phyloP scores from a whole-genome alignment of 2,888 invertebrate species.

The Drosophila maculinotata region DNA sequence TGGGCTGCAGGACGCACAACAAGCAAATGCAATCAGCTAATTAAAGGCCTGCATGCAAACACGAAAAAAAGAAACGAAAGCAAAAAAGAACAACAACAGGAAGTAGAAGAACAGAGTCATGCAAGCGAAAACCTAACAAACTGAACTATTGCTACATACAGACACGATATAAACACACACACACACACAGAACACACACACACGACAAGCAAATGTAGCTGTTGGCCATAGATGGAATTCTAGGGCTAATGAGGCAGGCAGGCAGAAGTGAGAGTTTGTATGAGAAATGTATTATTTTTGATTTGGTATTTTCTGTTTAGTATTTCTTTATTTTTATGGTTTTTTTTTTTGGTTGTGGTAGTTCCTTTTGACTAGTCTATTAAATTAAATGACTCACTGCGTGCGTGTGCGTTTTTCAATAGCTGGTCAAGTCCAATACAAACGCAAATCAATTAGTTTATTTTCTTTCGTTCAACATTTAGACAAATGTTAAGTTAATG shows the following conservation, averaged over 20 bases:
- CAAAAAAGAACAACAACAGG: constrained; percentile 21
- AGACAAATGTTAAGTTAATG: constrained; percentile 22
- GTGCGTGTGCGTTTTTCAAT: constrained; percentile 85
- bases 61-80: constrained; percentile 8
- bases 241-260: constrained; percentile 54
- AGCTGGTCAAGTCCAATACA: constrained; percentile 84
- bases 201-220: constrained; percentile 46
- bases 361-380: constrained; percentile 39
- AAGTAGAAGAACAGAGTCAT: constrained; percentile 25
- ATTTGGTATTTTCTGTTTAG: constrained; percentile 35
- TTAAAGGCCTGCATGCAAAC: constrained; percentile 65
- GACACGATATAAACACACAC: constrained; percentile 25
- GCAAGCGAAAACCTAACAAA: constrained; percentile 44
- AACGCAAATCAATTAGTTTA: constrained; percentile 74
- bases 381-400: constrained; percentile 84
- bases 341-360: constrained; percentile 21
- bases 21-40: constrained; percentile 70
- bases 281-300: constrained; percentile 44
- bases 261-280: constrained; percentile 47
- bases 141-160: constrained; percentile 33
- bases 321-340: constrained; percentile 33
- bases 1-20: constrained; percentile 34
- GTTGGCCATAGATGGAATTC: constrained; percentile 32
- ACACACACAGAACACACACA: constrained; percentile 12
- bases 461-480: constrained; percentile 37